Conservation (phyloP, 2,797 vertebrate species). For the Bradypodion ventrale region DNA sequence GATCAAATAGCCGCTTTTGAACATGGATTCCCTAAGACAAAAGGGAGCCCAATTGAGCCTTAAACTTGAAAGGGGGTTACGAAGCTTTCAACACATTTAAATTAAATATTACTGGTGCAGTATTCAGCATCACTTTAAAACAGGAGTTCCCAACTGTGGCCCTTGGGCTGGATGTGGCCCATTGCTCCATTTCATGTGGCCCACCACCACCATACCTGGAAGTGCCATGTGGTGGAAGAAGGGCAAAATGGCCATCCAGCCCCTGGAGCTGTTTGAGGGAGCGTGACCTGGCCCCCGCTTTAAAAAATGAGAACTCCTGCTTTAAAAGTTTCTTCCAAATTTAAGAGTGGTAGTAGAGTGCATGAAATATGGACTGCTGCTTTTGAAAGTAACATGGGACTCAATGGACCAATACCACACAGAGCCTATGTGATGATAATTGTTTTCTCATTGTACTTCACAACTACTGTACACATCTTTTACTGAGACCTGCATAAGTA, state of each 20-base stretch:
- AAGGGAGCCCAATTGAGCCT: not conserved
- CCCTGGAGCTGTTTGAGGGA: too few species aligned
- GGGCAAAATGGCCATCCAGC: too few species aligned
- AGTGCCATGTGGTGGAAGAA: too few species aligned
- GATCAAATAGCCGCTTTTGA: too few species aligned
- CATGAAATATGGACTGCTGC: too few species aligned
- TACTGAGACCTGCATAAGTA: not conserved
- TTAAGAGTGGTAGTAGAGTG: not conserved
- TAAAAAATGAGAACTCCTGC: too few species aligned
- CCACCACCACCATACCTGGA: too few species aligned
- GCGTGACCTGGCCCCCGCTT: too few species aligned
- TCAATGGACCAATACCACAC: not conserved
- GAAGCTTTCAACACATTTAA: not conserved
- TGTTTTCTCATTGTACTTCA: conserved; percentile 6
- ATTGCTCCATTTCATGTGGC: too few species aligned
- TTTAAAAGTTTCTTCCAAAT: not conserved
- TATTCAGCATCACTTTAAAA: not conserved
- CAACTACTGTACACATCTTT: not conserved
- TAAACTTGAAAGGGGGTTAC: not conserved
- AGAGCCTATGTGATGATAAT: not conserved
- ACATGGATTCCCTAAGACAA: not conserved
- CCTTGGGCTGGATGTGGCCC: too few species aligned
- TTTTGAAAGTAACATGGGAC: not conserved
- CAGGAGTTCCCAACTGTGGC: too few species aligned
- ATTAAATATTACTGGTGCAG: too few species aligned